Evolutionary conservation across 2,113 vertebrate genomes (phyloP).

Genomic region (Pycnonotus jocosus): DNA sequence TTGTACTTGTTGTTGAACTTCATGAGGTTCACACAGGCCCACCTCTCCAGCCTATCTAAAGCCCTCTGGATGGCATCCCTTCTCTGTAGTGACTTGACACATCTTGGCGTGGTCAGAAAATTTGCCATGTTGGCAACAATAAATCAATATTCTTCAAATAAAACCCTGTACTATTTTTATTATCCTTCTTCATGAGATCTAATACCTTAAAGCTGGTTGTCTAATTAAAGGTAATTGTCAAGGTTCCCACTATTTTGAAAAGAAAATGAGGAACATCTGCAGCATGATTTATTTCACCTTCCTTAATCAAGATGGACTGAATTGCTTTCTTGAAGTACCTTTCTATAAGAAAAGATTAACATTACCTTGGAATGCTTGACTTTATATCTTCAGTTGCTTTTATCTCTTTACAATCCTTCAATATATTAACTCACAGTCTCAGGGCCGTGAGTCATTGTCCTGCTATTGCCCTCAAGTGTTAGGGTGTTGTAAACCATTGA

Average conservation of each 20-base stretch:
- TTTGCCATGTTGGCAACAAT: not conserved
- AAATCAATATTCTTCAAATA: not conserved
- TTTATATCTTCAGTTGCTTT: not conserved
- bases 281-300: not conserved
- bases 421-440: not conserved
- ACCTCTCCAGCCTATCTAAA: not conserved
- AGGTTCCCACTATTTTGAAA: not conserved
- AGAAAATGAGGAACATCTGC: not conserved
- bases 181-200: not conserved
- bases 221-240: not conserved
- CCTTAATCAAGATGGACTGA: not conserved
- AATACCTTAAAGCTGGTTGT: not conserved
- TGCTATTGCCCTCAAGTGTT: not conserved
- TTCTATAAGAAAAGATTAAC: not conserved
- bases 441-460: not conserved
- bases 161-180: not conserved
- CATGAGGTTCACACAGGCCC: not conserved
- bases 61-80: not conserved
- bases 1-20: not conserved
- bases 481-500: not conserved
- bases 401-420: not conserved
- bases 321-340: not conserved
- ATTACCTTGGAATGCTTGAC: not conserved
- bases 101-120: not conserved
- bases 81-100: not conserved